These are phyloP conservation scores for Coptodon bakossiorum DNA, from an alignment of 2,113 vertebrate genomes.

Conservation along the genomic window DNA sequence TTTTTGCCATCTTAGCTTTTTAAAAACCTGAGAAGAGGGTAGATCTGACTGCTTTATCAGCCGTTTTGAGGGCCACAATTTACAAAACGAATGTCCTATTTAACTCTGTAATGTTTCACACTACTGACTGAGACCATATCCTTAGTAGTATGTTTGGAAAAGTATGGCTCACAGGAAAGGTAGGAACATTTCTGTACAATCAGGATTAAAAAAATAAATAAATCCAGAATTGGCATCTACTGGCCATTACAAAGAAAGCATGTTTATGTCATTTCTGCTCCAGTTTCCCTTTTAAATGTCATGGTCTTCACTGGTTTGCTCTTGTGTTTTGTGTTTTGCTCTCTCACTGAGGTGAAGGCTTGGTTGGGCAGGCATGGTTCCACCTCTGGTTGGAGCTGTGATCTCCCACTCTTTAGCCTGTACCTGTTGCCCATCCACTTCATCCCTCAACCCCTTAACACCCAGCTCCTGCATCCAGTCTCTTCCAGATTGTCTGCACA, in stretches of 20 bases:
- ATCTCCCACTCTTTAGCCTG: background rate
- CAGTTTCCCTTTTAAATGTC: background rate
- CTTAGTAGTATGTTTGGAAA: background rate
- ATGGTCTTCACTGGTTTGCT: rapidly evolving
- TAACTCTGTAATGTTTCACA: background rate
- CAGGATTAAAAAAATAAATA: rapidly evolving
- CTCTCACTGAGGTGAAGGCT: background rate
- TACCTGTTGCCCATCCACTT: background rate
- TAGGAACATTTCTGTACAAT: background rate
- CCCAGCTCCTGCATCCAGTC: background rate
- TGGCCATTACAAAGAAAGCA: background rate
- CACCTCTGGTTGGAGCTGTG: background rate
- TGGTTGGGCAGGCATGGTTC: background rate
- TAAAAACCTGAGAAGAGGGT: background rate
- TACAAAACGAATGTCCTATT: rapidly evolving
- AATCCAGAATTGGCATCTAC: no score
- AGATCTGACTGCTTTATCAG: no score
- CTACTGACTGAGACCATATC: background rate
- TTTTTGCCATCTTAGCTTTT: background rate
- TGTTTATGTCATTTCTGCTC: background rate
- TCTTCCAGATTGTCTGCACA: background rate
- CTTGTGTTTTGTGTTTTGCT: rapidly evolving
- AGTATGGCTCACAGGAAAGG: background rate
- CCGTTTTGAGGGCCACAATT: background rate
- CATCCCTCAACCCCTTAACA: background rate